These are phyloP conservation scores for Oryzias curvinotus DNA, from an alignment of 2,113 vertebrate genomes.

Conservation along the genomic window DNA sequence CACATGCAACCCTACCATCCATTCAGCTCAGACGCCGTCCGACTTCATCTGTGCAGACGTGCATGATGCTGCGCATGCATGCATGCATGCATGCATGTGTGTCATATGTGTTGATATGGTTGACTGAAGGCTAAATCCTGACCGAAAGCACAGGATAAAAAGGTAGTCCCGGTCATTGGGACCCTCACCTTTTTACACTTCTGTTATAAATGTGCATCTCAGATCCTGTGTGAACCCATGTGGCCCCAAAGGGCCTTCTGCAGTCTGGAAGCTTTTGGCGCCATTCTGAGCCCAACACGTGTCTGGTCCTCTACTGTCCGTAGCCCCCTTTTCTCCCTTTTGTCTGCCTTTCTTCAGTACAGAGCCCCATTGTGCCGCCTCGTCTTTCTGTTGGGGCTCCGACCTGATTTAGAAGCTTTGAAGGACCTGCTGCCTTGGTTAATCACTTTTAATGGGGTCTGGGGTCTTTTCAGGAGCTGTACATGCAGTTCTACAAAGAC, in stretches of 20 bases:
- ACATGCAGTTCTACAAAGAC: neutral
- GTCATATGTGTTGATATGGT: constrained; percentile 42
- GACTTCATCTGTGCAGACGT: neutral
- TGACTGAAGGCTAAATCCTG: constrained; percentile 40
- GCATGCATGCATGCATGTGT: neutral
- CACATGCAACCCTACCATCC: neutral
- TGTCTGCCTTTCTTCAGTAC: constrained; percentile 44
- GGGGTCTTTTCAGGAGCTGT: constrained; percentile 12
- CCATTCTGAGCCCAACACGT: neutral
- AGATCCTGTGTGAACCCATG: too few species aligned
- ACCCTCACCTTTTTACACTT: too few species aligned
- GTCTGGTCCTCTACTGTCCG: constrained; percentile 32
- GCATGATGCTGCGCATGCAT: neutral
- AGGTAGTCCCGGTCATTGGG: too few species aligned
- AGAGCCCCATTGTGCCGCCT: constrained; percentile 69
- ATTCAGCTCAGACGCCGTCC: neutral
- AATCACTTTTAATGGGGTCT: constrained; percentile 60
- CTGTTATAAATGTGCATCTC: too few species aligned
- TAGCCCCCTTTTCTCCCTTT: constrained; percentile 10
- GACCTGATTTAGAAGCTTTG: constrained; percentile 71
- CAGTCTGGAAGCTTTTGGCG: neutral
- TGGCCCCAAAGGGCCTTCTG: too few species aligned
- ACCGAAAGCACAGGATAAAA: constrained; percentile 42
- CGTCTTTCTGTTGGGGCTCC: constrained; percentile 49
- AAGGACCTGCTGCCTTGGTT: constrained; percentile 62